phyloP scores from a whole-genome alignment of 2,113 vertebrate genomes.

The Rhinopomastus cyanomelas region DNA sequence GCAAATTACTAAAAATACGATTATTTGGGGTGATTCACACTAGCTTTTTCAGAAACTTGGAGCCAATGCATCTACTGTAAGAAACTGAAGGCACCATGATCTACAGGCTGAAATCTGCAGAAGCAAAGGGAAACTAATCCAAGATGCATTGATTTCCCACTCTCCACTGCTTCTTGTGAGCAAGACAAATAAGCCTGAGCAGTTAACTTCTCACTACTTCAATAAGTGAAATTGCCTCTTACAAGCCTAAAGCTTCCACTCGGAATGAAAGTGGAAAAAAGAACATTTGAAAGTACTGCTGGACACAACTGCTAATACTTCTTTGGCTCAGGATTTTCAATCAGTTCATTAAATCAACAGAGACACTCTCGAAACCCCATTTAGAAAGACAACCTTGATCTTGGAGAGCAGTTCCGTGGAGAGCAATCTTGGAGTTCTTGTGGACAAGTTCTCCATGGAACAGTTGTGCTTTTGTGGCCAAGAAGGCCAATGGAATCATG shows the following conservation, averaged over 20 bases:
- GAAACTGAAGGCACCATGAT: background rate
- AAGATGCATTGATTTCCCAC: constrained; percentile 7
- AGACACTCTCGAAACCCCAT: background rate
- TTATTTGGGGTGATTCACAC: background rate
- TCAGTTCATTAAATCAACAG: background rate
- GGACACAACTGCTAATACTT: background rate
- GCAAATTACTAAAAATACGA: background rate
- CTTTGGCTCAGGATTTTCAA: background rate
- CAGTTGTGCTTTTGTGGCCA: too few species aligned
- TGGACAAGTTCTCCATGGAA: too few species aligned
- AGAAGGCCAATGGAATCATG: too few species aligned
- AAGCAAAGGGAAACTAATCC: background rate
- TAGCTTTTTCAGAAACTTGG: background rate
- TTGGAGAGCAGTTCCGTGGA: too few species aligned
- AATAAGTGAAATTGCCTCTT: background rate
- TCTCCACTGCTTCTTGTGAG: background rate
- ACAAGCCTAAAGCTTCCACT: background rate
- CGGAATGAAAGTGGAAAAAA: background rate
- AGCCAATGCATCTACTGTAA: background rate
- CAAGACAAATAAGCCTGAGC: background rate
- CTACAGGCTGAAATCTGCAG: background rate
- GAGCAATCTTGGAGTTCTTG: too few species aligned
- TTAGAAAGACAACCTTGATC: background rate
- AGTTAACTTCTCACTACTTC: background rate
- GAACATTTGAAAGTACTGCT: background rate